These are phyloP conservation scores for Phrynocephalus guinanensis DNA, from an alignment of 2,797 vertebrate genomes.

Conservation along the genomic window DNA sequence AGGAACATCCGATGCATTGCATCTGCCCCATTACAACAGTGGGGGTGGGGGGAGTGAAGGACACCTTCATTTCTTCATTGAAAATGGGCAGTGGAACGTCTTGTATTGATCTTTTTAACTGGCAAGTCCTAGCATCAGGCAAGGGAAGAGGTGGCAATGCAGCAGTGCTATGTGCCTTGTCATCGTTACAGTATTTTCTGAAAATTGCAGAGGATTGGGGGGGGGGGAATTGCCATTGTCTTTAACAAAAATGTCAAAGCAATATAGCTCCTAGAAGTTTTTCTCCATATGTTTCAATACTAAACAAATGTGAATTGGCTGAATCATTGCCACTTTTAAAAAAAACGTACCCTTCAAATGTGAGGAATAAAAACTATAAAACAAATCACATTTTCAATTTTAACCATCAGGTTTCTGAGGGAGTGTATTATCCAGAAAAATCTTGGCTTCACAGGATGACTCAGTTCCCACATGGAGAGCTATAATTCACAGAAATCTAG, in stretches of 20 bases:
- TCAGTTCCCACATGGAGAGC: slow-evolving; percentile 8
- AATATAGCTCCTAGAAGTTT: neutral
- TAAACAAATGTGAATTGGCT: neutral
- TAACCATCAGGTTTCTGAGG: neutral
- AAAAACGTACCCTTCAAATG: neutral
- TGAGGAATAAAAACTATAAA: no score
- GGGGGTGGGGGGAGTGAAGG: neutral
- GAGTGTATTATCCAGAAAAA: neutral
- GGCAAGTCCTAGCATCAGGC: neutral
- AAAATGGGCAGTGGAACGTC: neutral
- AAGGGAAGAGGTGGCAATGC: neutral
- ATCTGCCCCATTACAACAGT: neutral
- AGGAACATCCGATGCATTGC: neutral
- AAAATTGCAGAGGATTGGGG: neutral
- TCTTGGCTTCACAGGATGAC: neutral
- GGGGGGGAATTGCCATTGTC: neutral
- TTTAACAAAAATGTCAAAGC: neutral
- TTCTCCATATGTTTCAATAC: neutral
- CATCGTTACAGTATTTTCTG: neutral
- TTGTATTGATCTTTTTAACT: slow-evolving; percentile 5
- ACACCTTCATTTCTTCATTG: neutral
- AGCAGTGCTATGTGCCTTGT: neutral
- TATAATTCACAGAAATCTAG: neutral
- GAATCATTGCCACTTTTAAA: neutral
- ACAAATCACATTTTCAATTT: neutral